Evolutionary conservation across 1,140 invertebrate genomes (phyloP).

Genomic region (Paracyclopina nana): DNA sequence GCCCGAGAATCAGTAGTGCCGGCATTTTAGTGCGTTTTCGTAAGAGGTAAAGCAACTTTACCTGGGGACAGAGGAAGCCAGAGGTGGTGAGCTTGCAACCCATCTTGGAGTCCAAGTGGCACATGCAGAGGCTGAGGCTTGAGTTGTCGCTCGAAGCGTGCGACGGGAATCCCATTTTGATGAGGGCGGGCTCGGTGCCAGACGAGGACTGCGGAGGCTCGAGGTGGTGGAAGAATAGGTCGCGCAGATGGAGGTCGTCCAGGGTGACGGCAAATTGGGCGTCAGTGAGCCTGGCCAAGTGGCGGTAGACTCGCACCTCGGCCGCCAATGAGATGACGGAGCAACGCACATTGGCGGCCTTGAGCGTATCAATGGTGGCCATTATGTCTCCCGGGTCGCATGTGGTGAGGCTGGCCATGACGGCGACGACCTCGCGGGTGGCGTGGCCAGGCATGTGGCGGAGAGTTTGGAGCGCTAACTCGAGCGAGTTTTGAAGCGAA

Average conservation of each 20-base stretch:
- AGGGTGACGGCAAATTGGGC: constrained; percentile 67
- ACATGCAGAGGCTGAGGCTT: constrained; percentile 60
- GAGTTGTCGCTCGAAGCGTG: constrained; percentile 32
- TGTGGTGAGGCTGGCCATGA: constrained; percentile 81
- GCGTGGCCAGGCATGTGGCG: constrained; percentile 76
- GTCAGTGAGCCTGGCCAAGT: constrained; percentile 57
- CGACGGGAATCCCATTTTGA: constrained; percentile 66
- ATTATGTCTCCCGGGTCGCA: constrained; percentile 89
- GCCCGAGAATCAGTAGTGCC: too few relatives aligned
- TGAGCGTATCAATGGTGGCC: constrained; percentile 54
- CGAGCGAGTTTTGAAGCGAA: constrained; percentile 81
- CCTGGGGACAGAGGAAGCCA: constrained; percentile 14
- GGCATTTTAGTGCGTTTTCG: too few relatives aligned
- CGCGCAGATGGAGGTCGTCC: constrained; percentile 65
- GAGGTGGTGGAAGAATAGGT: constrained; percentile 47
- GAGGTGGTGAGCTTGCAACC: constrained; percentile 1
- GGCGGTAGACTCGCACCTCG: constrained; percentile 76
- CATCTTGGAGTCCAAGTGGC: constrained; percentile 33
- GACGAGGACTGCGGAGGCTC: constrained; percentile 62
- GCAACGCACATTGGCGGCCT: constrained; percentile 45
- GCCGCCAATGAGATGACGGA: constrained; percentile 85
- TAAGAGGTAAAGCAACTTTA: too few relatives aligned
- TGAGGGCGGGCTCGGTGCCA: constrained; percentile 54
- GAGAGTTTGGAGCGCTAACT: constrained; percentile 63
- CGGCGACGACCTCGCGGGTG: constrained; percentile 60